These are phyloP conservation scores for Epizoanthus stellaris DNA, from an alignment of 92 coral and sea anemone genomes.

Conservation along the genomic window DNA sequence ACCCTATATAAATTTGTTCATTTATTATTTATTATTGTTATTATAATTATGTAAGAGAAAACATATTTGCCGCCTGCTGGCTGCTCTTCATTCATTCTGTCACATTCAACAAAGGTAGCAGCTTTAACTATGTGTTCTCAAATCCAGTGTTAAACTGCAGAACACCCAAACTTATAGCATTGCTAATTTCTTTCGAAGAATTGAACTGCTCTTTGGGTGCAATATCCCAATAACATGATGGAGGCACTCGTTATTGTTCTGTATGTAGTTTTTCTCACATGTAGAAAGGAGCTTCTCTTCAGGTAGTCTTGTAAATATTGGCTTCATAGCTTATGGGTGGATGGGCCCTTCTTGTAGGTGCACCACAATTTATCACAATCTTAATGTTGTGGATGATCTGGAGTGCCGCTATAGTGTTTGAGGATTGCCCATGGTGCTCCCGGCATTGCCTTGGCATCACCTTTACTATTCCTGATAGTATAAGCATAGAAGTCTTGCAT, in stretches of 20 bases:
- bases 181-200: conserved; percentile 45
- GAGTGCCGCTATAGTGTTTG: conserved; percentile 56
- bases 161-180: conserved; percentile 47
- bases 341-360: conserved; percentile 44
- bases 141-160: conserved; percentile 52
- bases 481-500: conserved; percentile 53
- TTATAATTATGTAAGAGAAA: too few relatives aligned
- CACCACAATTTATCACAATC: conserved; percentile 58
- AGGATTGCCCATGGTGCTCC: conserved; percentile 37
- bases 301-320: conserved; percentile 51
- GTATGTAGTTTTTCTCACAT: conserved; percentile 59
- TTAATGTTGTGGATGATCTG: conserved; percentile 47
- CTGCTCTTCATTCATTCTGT: neutral
- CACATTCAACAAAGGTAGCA: conserved; percentile 12
- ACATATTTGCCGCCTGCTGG: too few relatives aligned
- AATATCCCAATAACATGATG: conserved; percentile 59
- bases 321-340: conserved; percentile 46
- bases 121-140: conserved; percentile 37
- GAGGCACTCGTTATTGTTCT: conserved; percentile 58
- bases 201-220: conserved; percentile 59
- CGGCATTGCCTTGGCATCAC: conserved; percentile 45
- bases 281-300: conserved; percentile 51
- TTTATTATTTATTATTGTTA: too few relatives aligned
- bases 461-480: conserved; percentile 44
- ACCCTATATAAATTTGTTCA: too few relatives aligned